phyloP scores from a whole-genome alignment of 2,113 vertebrate species.

The Phylloscopus whistleri region DNA sequence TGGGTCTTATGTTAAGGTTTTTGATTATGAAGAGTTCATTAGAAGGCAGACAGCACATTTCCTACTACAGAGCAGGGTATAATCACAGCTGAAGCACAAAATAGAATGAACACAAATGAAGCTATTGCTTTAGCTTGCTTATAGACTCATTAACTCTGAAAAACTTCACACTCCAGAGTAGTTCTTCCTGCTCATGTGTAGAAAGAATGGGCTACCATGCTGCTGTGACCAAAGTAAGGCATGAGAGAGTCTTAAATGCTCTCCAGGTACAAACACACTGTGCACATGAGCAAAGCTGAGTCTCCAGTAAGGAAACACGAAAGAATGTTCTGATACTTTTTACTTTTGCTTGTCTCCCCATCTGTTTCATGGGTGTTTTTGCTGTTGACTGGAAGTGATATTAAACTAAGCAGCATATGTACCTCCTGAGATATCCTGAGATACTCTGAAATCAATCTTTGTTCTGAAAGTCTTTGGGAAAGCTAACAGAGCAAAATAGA shows the following conservation, averaged over 20 bases:
- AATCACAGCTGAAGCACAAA: constrained; percentile 25
- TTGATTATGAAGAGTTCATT: neutral
- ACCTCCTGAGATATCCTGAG: neutral
- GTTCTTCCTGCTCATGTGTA: neutral
- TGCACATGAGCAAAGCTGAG: neutral
- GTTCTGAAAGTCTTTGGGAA: neutral
- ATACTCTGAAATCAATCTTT: neutral
- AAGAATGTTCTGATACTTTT: neutral
- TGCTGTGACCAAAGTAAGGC: neutral
- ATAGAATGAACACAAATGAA: neutral
- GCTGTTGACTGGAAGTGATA: neutral
- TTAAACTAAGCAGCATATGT: neutral
- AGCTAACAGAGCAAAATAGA: neutral
- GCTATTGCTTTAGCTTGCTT: neutral
- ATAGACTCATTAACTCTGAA: neutral
- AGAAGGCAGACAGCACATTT: neutral
- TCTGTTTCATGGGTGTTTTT: neutral
- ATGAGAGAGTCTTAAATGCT: neutral
- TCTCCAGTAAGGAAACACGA: neutral
- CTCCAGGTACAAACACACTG: neutral
- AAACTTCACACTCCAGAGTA: neutral
- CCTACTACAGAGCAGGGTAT: neutral
- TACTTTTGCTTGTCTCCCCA: neutral
- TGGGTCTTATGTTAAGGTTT: neutral
- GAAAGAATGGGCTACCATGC: neutral